Evolutionary conservation across 2,797 vertebrate species (phyloP).

Genomic region (Pseudomugil tenellus): DNA sequence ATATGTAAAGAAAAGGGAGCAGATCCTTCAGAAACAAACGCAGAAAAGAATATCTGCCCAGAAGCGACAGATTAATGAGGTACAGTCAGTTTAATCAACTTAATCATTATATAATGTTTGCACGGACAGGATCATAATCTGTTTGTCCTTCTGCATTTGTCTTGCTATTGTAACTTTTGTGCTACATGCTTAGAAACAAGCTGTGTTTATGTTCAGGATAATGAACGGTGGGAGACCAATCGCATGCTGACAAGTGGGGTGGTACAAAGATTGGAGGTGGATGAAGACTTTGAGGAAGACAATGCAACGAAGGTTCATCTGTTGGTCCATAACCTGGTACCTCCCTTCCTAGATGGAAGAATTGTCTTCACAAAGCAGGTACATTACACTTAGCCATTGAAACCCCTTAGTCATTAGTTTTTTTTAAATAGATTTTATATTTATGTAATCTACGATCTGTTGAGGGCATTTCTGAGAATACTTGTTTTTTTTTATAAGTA

Average conservation of each 20-base stretch:
- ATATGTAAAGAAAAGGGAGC: constrained; percentile 94
- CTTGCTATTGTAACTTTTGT: constrained; percentile 2
- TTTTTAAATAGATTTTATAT: neutral
- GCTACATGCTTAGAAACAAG: neutral
- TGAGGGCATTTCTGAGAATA: neutral
- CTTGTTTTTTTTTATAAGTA: neutral
- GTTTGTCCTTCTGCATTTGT: neutral
- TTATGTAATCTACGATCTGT: neutral
- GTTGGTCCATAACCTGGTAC: constrained; percentile 96
- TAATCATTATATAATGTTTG: constrained; percentile 5
- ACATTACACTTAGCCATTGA: neutral
- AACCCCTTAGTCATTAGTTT: neutral
- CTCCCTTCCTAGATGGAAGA: constrained; percentile 96
- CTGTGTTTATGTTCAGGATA: constrained; percentile 85
- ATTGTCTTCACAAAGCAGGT: constrained; percentile 99
- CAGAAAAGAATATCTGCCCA: constrained; percentile 98
- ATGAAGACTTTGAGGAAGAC: constrained; percentile 98
- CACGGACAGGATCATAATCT: neutral
- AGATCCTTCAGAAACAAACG: constrained; percentile 95
- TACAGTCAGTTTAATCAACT: constrained; percentile 47
- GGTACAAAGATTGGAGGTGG: constrained; percentile 96
- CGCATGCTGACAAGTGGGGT: constrained; percentile 99
- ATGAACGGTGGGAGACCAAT: constrained; percentile 98
- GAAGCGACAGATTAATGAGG: constrained; percentile 97
- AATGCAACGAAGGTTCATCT: constrained; percentile 96